Evolutionary conservation across 1,140 invertebrate genomes (phyloP), one percentile per base, ranked within the genome.

Genomic region (Hylaeus anthracinus): DNA sequence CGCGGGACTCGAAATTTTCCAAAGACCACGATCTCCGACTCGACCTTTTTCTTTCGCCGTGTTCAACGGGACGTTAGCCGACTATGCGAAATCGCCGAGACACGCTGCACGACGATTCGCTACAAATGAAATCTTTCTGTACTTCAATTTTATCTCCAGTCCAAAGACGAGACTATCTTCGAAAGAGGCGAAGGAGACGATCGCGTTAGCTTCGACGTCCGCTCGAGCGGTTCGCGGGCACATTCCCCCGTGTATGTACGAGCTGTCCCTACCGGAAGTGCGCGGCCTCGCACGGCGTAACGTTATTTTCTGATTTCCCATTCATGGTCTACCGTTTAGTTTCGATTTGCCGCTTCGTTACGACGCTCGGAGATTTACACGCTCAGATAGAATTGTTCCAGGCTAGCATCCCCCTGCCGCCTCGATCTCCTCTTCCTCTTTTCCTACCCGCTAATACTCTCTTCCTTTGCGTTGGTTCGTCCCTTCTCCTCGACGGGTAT

Each of bases 311-410:
- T 90, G 89, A 90, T 91, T 91, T 91, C 89, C 89, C 90, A 91
- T 91, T 91, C 90, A 90, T 88, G 89, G 88, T 87, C 89, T 89
- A 87, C 88, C 90, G 90, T 91, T 91, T 91, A 91, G 90, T 89
- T 91, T 91, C 90, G 90, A 90, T 91, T 91, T 90, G 90, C 90
- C 90, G 90, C 86, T 91, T 90, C 90, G 90, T 91, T 91, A 91
- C 90, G 89, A 90, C 86, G 85, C 86, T 72, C 67, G 60, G 89
- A 91, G 90, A 91, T 91, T 91, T 91, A 91, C 90, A 91, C 90
- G 83, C 77, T 72, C 85, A 88, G 90, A 91, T 91, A 91, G 87
- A 89, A 91, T 91, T 91, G 90, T 91, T 90, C 81, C 88, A 81
- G 84, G 86, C 84, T 86, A 64, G 79, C 77, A 58, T 83, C 76